Evolutionary conservation across 2,888 invertebrate genomes (phyloP), one percentile per base, ranked within the genome.

Genomic region (Conchocele bisecta): DNA sequence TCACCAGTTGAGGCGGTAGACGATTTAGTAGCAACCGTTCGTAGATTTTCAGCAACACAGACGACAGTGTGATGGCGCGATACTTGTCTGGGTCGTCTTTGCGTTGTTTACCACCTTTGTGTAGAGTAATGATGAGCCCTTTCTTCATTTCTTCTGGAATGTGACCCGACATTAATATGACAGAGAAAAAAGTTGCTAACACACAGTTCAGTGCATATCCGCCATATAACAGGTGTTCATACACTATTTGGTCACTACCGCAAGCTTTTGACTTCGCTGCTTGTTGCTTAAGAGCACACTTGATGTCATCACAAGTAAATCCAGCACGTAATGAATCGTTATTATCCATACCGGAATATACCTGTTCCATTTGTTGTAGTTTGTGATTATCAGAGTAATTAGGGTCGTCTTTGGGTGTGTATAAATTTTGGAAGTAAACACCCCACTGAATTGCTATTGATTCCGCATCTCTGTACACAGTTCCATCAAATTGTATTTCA

Each of bases 11-110:
- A 3, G 29, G 15, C 17, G 39, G 41, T 15, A 56, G 3, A 26
- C 57, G 37, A 9, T 4, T 24, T 7, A 58, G 13, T 1, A 66
- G 9, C 15, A 66, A 22, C n/a, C 41, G 28, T 51, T 66, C 66
- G 29, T 33, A 39, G 6, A 66, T 13, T 33, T 66, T 66, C 7
- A 51, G 29, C 20, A 66, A 24, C n/a, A 37, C 20, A 1, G 66
- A 53, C 15, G 56, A 54, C 4, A 67, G 54, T 9, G 60, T 60
- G 17, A 60, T 67, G 4, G 60, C 54, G 2, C 67, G 31, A 35
- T 67, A 60, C 15, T 42, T 67, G 39, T 60, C 57, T 1, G 67
- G 51, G n/a, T 48, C 29, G 31, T 67, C 26, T 22, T 67, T 67
- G 15, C 37, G 28, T 54, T 60, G 59, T 0, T 48, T 17, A 7